Evolutionary conservation across 2,113 vertebrate genomes (phyloP).

Genomic region (Ardeotis arabs): DNA sequence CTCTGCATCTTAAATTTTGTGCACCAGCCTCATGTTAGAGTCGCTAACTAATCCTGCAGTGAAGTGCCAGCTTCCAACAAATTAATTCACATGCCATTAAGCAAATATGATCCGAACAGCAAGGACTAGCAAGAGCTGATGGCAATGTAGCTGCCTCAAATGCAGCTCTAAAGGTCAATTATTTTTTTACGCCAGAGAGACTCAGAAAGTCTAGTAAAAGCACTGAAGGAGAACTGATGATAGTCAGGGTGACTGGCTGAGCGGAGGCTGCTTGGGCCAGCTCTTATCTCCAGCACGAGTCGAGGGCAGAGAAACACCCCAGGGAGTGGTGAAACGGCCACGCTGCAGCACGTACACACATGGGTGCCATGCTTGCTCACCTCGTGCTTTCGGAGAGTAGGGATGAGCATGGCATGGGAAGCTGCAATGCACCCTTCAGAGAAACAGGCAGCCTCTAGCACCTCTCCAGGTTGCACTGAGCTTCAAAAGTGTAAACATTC

Average conservation of each 20-base stretch:
- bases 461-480: background rate
- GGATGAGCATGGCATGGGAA: accelerated
- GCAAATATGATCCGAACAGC: background rate
- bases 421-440: background rate
- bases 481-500: background rate
- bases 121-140: background rate
- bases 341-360: accelerated
- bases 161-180: background rate
- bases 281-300: background rate
- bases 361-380: accelerated
- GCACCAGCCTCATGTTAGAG: background rate
- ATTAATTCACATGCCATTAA: background rate
- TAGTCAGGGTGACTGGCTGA: accelerated
- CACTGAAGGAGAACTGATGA: accelerated
- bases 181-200: background rate
- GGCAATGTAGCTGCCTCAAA: background rate
- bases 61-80: background rate
- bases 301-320: background rate
- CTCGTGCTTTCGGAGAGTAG: accelerated
- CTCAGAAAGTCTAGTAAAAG: background rate
- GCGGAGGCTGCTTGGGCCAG: accelerated
- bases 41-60: background rate
- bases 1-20: background rate
- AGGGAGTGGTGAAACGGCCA: background rate
- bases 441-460: background rate